Base-by-base conservation (phyloP, 2,888 invertebrate genomes). In the Perdita meconis region DNA sequence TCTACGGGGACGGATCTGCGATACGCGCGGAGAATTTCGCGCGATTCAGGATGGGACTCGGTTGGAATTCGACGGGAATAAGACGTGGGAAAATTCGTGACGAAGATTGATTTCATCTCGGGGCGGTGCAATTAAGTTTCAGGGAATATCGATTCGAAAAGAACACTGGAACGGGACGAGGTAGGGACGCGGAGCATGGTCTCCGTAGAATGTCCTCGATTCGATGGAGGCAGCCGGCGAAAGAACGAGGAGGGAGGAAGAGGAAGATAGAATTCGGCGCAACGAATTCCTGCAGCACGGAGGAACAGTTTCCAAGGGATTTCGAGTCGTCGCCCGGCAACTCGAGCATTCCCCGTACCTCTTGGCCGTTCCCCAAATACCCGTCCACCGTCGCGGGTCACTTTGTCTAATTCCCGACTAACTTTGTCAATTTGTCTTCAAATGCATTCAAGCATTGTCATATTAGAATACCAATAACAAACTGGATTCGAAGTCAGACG, bases 351-450 rank as follows among this genome's bases (percentile, higher is more conserved):
- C 64, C 59, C 66, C 80, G 65, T 68, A 60, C 64, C 61, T 61
- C 50, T 77, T 73, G 61, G 57, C 78, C 38, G 51, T 47, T 60
- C 61, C 68, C 59, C 73, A 67, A 78, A 76, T 76, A 65, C 69
- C 68, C 75, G 63, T 71, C 73, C 79, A 76, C 75, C 76, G 74
- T n/a, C n/a, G 69, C 68, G 59, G 63, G 57, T 78, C 76, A 83
- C 81, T 80, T 82, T 82, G 84, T 83, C 82, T 80, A 81, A 82
- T 71, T 76, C 74, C 47, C 79, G 51, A 34, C 60, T 61, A 84
- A 87, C 84, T 85, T 85, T 24, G 73, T 75, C 82, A 74, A 86
- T 86, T 85, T 82, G 80, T 86, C 83, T 80, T 63, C 51, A 42
- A 55, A 12, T 65, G 30, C 44, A 30, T 57, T 22, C 44, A 40